Percentiles rank a stretch among this genome's conserved stretches.
phyloP scores from a whole-genome alignment of 1,140 invertebrate species.

The Cyclina sinensis region DNA sequence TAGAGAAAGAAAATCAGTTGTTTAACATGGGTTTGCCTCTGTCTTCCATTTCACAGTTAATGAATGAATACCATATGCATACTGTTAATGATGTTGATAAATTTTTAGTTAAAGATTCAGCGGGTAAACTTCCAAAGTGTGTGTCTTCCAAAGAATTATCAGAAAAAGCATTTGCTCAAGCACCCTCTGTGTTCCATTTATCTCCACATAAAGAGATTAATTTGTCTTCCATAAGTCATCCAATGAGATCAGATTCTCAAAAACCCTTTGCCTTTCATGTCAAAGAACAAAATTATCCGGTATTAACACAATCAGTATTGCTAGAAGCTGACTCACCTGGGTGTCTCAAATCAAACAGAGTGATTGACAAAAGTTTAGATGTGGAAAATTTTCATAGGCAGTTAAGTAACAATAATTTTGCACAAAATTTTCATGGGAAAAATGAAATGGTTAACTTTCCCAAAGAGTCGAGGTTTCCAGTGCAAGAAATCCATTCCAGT shows the following conservation, averaged over 20 bases:
- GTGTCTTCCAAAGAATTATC: conserved; percentile 34
- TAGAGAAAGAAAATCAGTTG: conserved; percentile 32
- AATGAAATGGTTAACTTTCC: neutral
- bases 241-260: neutral
- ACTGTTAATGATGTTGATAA: neutral
- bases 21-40: neutral
- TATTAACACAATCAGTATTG: neutral
- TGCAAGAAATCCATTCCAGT: conserved; percentile 22
- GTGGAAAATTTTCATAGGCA: neutral
- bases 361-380: neutral
- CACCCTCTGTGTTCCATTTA: conserved; percentile 16
- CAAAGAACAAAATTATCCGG: neutral
- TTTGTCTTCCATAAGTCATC: neutral
- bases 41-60: neutral
- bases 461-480: neutral
- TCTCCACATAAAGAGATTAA: conserved; percentile 34
- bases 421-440: neutral
- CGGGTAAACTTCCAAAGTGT: neutral
- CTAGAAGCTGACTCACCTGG: neutral
- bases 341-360: neutral
- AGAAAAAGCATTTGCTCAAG: conserved; percentile 14
- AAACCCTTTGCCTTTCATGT: neutral
- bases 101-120: conserved; percentile 31
- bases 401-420: neutral
- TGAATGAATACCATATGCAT: conserved; percentile 1